Evolutionary conservation across 2,888 invertebrate genomes (phyloP).

Genomic region (Acheta domesticus): DNA sequence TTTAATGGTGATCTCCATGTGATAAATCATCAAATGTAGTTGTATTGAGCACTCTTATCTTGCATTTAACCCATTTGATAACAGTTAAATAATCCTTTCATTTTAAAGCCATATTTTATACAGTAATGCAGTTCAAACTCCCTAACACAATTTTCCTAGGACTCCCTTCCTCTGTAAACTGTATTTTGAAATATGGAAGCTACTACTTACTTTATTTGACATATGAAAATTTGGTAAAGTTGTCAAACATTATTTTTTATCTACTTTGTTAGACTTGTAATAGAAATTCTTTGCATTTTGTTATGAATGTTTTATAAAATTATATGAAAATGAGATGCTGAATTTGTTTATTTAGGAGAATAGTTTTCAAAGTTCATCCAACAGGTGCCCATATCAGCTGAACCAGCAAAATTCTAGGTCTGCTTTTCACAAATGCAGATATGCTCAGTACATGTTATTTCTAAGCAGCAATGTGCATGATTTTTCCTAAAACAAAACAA

Average conservation of each 20-base stretch:
- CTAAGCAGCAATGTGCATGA: too few species aligned
- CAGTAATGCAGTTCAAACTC: background rate
- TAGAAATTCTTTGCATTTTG: background rate
- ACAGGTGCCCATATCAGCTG: too few species aligned
- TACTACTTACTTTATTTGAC: background rate
- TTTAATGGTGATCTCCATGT: slow-evolving; percentile 4
- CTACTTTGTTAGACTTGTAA: slow-evolving; percentile 10
- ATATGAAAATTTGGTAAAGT: background rate
- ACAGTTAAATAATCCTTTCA: background rate
- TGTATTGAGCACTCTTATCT: slow-evolving; percentile 4
- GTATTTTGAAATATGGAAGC: slow-evolving; percentile 3
- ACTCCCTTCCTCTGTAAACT: background rate
- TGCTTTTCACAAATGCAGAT: too few species aligned
- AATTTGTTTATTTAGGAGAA: background rate
- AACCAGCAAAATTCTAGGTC: too few species aligned
- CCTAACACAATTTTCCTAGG: background rate
- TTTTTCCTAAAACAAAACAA: too few species aligned
- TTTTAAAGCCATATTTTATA: background rate
- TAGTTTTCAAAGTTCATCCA: background rate
- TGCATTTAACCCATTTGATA: background rate
- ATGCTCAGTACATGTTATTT: too few species aligned
- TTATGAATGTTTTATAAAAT: slow-evolving; percentile 18
- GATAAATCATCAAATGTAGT: background rate
- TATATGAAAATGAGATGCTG: background rate
- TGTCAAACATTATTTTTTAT: slow-evolving; percentile 9